Evolutionary conservation across 2,113 vertebrate species (phyloP), one percentile per base, ranked within the genome.

Genomic region (Microcebus tavaratra): DNA sequence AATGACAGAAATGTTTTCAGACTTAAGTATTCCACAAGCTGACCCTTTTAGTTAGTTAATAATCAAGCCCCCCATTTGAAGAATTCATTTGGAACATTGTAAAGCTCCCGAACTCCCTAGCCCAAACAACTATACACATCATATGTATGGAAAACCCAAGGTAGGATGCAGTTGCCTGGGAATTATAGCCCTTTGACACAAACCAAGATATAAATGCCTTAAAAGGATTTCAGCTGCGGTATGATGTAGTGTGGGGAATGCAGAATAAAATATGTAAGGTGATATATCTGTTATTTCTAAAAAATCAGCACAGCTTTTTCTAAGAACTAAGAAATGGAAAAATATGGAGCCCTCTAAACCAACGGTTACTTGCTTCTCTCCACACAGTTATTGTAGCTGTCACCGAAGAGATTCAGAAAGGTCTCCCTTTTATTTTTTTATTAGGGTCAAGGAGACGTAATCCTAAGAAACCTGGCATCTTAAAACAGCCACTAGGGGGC

Each of bases 401-500:
- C 89, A 68, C 29, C 23, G 50, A 45, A 92, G 63, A 78, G 67
- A 73, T 78, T 75, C 34, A 45, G 34, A 92, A 93, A 89, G 68
- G 63, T 78, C 81, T 93, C 50, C 85, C 36, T 67, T 55, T 55
- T 2, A 29, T 20, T 53, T 70, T 70, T 70, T 55, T 34, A 80
- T 81, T 76, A 78, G 94, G 96, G 90, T 97, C 95, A 94, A 90
- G 92, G 82, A 89, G 84, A 94, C 67, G 27, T 63, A 75, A 96
- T 95, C 48, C 68, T 55, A 45, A 84, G 9, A 88, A 96, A 63
- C 4, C 8, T 5, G 29, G 84, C 7, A 23, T 88, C 72, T 96
- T 79, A 87, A 95, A 92, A 68, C 0, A 48, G 42, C 96, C 98
- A 97, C 97, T 97, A 98, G 98, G 94, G 98, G 98, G 96, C 97